A percentile compares a stretch with the other conserved stretches of the same genome.
Conservation (phyloP, 2,113 vertebrate genomes). For the Microtus ochrogaster region DNA sequence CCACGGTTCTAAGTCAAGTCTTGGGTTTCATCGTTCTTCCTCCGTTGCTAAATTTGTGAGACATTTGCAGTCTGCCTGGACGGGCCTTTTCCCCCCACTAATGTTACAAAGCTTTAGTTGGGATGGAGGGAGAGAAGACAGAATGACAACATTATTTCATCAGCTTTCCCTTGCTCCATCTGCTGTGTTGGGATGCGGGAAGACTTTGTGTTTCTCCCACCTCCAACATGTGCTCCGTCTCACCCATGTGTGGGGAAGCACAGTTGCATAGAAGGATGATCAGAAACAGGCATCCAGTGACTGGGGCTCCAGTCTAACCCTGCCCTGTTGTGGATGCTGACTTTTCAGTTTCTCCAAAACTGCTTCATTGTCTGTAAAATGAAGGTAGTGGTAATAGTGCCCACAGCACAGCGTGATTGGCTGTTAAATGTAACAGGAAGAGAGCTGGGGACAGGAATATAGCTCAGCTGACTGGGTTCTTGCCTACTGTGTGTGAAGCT, state of each 20-base stretch:
- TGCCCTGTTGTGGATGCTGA: neutral
- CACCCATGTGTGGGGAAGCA: neutral
- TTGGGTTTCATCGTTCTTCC: neutral
- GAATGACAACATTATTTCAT: neutral
- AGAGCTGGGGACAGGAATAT: neutral
- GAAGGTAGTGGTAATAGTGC: neutral
- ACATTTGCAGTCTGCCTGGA: neutral
- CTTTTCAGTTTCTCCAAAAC: neutral
- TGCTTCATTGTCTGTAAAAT: neutral
- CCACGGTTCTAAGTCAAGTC: neutral
- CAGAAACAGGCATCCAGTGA: too few species aligned
- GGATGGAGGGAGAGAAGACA: neutral
- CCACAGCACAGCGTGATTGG: neutral
- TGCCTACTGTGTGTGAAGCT: neutral
- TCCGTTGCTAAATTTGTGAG: neutral
- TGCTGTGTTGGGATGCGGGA: neutral
- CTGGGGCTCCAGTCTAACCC: neutral
- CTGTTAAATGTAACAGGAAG: neutral
- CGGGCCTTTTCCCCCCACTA: neutral
- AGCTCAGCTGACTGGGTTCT: neutral
- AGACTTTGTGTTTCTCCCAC: neutral
- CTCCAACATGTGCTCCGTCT: neutral
- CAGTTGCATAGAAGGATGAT: accelerated
- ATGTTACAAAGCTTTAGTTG: neutral
- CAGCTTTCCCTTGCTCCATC: neutral